Evolutionary conservation across 1,140 invertebrate species (phyloP).

Genomic region (Megalopta genalis): DNA sequence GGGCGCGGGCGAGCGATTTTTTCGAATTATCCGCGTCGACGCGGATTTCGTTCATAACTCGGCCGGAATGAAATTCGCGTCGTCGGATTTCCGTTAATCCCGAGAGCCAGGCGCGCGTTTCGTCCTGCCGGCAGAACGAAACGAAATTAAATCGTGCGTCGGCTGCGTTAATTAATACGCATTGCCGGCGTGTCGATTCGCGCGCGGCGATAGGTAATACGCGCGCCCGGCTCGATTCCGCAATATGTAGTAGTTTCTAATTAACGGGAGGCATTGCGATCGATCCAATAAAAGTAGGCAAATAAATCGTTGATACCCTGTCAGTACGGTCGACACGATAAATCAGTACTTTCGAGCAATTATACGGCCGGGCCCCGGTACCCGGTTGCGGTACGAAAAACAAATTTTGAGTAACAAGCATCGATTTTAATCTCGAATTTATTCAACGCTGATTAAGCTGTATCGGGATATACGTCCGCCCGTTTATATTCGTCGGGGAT

Average conservation of each 20-base stretch:
- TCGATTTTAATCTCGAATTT: conserved; percentile 56
- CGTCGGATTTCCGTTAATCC: conserved; percentile 51
- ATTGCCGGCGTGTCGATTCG: conserved; percentile 57
- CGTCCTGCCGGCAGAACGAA: conserved; percentile 34
- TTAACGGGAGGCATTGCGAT: conserved; percentile 57
- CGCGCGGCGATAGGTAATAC: conserved; percentile 59
- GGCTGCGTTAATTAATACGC: conserved; percentile 65
- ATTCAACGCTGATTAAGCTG: conserved; percentile 44
- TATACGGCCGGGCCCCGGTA: conserved; percentile 28
- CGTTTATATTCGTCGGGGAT: conserved; percentile 22
- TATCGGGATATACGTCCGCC: conserved; percentile 23
- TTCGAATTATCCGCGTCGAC: conserved; percentile 16
- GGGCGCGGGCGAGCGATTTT: not conserved
- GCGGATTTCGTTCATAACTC: conserved; percentile 34
- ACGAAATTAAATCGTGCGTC: conserved; percentile 63
- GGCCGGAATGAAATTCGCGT: conserved; percentile 38
- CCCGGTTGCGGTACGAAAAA: conserved; percentile 32
- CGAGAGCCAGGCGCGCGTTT: conserved; percentile 21
- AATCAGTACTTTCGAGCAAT: conserved; percentile 56
- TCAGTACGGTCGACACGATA: conserved; percentile 50
- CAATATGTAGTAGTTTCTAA: conserved; percentile 65
- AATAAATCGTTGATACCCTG: conserved; percentile 60
- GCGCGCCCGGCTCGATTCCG: conserved; percentile 45
- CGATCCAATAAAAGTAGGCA: conserved; percentile 64
- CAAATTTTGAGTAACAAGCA: conserved; percentile 57